Base-by-base conservation (phyloP, 1,140 invertebrate species). In the Drosophila aff. region DNA sequence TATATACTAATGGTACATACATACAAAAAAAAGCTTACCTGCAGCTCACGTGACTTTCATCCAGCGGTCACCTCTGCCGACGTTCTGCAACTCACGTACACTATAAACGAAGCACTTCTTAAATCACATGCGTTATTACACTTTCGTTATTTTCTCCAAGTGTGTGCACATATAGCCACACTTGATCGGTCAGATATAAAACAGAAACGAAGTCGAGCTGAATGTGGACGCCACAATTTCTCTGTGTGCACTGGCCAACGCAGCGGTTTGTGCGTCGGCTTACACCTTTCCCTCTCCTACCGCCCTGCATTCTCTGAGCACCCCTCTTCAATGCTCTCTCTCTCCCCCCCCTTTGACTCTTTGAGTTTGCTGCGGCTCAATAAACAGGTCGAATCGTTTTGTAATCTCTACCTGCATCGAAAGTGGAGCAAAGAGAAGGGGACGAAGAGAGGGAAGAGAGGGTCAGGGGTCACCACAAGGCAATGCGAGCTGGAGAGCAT, bases 361-460 rank as follows among this genome's bases (percentile, higher is more conserved):
- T 18, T 23, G 11, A 31, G 8, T 40, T 59, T 47, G 71, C 59
- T 50, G 49, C 43, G 31, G 60, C 72, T 78, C 75, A 78, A 74
- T 78, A 78, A 62, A 68, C 63, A 82, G 33, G 41, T n/a, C 47
- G 13, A 67, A 82, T 53, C 71, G 76, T 87, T 83, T 86, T 83
- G 83, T 86, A 83, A 86, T 86, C 82, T 79, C 66, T 86, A 86
- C 82, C 80, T 83, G 82, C 61, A 66, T 31, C 44, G 38, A 73
- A 87, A 82, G 41, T 89, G 80, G 83, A 77, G 84, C 83, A 86
- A 40, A 76, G 72, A 44, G 80, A 43, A 58, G 44, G 44, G 36
- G 18, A 28, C 28, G n/a, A 28, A 31, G 8, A 9, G 31, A 31
- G 46, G 13, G 49, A 21, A 21, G 21, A 21, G 47, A 15, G 26